Percentiles rank a stretch among this genome's conserved stretches.
phyloP scores from a whole-genome alignment of 1,140 invertebrate genomes.

The Drosophila serrata region DNA sequence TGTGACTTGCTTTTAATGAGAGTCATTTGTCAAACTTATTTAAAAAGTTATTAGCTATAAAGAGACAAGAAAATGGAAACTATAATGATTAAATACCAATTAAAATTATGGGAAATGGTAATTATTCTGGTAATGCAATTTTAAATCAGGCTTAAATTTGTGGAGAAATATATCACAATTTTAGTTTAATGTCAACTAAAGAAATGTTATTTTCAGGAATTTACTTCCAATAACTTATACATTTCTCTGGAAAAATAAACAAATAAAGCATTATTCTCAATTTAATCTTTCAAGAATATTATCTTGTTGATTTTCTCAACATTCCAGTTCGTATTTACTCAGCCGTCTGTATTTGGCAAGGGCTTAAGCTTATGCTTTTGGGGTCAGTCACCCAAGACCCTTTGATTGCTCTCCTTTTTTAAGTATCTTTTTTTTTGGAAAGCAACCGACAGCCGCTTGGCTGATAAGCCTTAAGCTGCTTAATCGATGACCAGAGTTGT shows the following conservation, averaged over 20 bases:
- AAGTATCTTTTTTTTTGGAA: constrained; percentile 1
- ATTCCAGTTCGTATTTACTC: constrained; percentile 19
- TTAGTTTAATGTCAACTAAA: no score
- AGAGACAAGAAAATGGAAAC: not conserved
- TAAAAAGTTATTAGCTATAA: not conserved
- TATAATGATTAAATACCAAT: not conserved
- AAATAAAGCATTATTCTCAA: not conserved
- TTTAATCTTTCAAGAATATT: not conserved
- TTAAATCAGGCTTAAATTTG: no score
- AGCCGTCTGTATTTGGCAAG: constrained; percentile 19
- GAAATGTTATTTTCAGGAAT: not conserved
- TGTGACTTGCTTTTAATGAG: constrained; percentile 36
- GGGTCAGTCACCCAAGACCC: constrained; percentile 60
- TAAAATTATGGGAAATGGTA: not conserved
- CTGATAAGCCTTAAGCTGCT: constrained; percentile 81
- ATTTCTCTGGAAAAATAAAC: not conserved
- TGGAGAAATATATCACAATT: no score
- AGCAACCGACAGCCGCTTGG: constrained; percentile 44
- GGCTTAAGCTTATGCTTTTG: constrained; percentile 22
- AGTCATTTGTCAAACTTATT: constrained; percentile 3
- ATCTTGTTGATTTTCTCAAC: constrained; percentile 2
- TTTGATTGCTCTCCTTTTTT: constrained; percentile 44
- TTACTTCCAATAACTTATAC: not conserved
- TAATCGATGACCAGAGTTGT: constrained; percentile 83
- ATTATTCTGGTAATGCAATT: no score